A percentile compares a stretch with the other conserved stretches of the same genome.
Conservation (phyloP, 1,140 invertebrate genomes). For the Reticulitermes speratus region DNA sequence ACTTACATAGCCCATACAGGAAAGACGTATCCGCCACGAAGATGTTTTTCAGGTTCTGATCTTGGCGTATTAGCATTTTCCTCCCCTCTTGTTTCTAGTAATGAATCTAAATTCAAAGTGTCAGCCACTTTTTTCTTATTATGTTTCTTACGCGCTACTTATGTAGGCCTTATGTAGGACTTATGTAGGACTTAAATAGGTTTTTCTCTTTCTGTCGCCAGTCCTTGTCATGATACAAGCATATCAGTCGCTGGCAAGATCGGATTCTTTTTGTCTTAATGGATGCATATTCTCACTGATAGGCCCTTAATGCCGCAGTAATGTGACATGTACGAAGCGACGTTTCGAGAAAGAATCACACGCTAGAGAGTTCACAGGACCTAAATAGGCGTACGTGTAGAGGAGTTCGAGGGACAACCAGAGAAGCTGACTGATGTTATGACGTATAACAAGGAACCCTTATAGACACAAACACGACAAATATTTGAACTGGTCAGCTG, state of each 20-base stretch:
- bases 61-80: neutral
- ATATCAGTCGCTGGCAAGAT: neutral
- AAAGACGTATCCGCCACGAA: neutral
- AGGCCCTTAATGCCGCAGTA: neutral
- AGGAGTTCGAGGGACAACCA: neutral
- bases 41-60: neutral
- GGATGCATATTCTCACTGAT: neutral
- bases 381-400: neutral
- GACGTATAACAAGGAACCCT: no score
- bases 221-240: neutral
- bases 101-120: conserved; percentile 1
- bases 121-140: neutral
- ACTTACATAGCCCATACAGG: neutral
- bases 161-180: neutral
- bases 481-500: no score
- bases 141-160: neutral
- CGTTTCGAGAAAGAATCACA: neutral
- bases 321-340: neutral
- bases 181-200: neutral
- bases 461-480: no score
- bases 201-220: neutral
- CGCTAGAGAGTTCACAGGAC: neutral
- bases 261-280: neutral
- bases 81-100: neutral
- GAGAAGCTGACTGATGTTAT: neutral